Percentiles rank a stretch among this genome's conserved stretches.
Evolutionary conservation across 2,797 vertebrate genomes (phyloP).

Genomic region (Chromobotia macracanthus): DNA sequence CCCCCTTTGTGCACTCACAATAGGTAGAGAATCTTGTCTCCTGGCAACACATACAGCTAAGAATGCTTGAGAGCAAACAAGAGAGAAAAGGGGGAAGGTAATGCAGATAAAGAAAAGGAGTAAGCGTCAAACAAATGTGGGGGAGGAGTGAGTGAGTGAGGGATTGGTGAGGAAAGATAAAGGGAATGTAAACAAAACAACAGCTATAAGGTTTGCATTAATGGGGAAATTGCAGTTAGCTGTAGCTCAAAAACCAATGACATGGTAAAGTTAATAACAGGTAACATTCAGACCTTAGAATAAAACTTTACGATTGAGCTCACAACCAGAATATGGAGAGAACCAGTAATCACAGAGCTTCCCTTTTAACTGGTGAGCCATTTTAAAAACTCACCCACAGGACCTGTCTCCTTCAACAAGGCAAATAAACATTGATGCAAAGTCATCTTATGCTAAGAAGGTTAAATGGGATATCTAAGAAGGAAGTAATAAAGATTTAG

Average conservation of each 20-base stretch:
- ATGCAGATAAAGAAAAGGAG: slow-evolving; percentile 20
- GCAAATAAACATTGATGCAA: not conserved
- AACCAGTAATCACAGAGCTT: not conserved
- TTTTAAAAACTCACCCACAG: not conserved
- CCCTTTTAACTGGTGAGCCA: too few species aligned
- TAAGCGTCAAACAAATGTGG: slow-evolving; percentile 36
- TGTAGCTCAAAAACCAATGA: not conserved
- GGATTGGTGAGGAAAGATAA: not conserved
- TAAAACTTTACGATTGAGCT: not conserved
- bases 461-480: not conserved
- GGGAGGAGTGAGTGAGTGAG: slow-evolving; percentile 36
- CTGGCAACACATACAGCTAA: slow-evolving; percentile 80
- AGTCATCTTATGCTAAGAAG: not conserved
- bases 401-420: not conserved
- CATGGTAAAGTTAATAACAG: not conserved
- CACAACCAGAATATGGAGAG: not conserved
- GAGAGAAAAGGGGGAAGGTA: slow-evolving; percentile 44
- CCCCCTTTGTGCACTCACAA: slow-evolving; percentile 77
- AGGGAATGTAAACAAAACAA: slow-evolving; percentile 13
- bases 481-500: not conserved
- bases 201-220: not conserved
- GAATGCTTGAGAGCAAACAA: slow-evolving; percentile 66
- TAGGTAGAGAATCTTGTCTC: slow-evolving; percentile 79
- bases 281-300: not conserved
- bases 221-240: not conserved